phyloP scores from a whole-genome alignment of 2,113 vertebrate species.

The Canis aureus region DNA sequence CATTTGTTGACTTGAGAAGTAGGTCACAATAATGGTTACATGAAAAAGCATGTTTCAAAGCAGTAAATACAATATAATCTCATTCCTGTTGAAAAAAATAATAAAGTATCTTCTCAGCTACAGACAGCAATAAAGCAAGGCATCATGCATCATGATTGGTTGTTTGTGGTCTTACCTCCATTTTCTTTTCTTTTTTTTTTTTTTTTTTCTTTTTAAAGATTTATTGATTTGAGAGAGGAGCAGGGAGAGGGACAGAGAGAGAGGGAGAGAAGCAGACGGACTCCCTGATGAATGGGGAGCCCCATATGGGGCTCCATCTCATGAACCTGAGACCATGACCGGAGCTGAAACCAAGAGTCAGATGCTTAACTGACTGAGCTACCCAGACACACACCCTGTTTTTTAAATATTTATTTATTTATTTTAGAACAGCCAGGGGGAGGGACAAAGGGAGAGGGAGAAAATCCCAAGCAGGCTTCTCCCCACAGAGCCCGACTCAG shows the following conservation, averaged over 20 bases:
- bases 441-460: no score
- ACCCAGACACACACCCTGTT: not conserved
- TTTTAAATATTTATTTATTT: no score
- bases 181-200: not conserved
- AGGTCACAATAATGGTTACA: not conserved
- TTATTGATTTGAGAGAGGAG: no score
- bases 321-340: not conserved
- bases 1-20: not conserved
- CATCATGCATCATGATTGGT: not conserved
- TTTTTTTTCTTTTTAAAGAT: not conserved
- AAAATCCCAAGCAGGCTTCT: no score
- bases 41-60: not conserved
- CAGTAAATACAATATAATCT: not conserved
- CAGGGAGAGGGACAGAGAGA: not conserved
- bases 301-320: not conserved
- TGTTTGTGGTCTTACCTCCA: not conserved
- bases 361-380: not conserved
- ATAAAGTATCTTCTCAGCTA: not conserved
- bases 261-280: not conserved
- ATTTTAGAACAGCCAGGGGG: no score
- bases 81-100: not conserved
- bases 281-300: not conserved
- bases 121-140: not conserved
- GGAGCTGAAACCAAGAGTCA: not conserved
- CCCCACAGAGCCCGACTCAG: no score